phyloP scores from a whole-genome alignment of 2,888 invertebrate species.

The Hydropsyche betteni region DNA sequence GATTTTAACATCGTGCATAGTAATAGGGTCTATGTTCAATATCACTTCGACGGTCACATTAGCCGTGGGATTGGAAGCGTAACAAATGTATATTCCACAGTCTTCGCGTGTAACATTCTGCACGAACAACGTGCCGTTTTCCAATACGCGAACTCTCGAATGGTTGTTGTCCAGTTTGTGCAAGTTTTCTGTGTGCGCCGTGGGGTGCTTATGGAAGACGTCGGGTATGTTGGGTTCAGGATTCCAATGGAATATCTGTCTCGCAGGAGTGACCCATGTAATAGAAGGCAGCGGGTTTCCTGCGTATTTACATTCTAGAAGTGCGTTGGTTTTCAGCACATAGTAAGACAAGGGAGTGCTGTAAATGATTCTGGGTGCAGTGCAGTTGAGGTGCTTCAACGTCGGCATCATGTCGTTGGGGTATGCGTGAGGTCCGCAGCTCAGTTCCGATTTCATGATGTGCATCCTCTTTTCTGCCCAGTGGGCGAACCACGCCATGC shows the following conservation, averaged over 20 bases:
- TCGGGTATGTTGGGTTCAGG: slow-evolving; percentile 75
- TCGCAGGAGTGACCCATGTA: slow-evolving; percentile 85
- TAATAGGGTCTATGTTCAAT: slow-evolving; percentile 85
- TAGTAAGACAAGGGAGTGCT: slow-evolving; percentile 72
- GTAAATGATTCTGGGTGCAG: slow-evolving; percentile 69
- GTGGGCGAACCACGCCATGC: slow-evolving; percentile 79
- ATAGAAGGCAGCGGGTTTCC: slow-evolving; percentile 83
- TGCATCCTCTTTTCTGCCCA: slow-evolving; percentile 68
- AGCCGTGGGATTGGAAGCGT: slow-evolving; percentile 84
- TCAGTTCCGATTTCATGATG: slow-evolving; percentile 68
- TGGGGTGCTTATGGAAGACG: slow-evolving; percentile 73
- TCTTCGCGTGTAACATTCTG: slow-evolving; percentile 77
- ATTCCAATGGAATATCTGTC: slow-evolving; percentile 79
- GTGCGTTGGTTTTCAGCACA: slow-evolving; percentile 71
- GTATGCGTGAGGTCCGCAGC: slow-evolving; percentile 72
- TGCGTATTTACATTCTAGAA: slow-evolving; percentile 79
- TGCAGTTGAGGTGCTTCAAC: slow-evolving; percentile 77
- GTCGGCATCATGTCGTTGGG: slow-evolving; percentile 75
- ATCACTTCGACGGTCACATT: slow-evolving; percentile 79
- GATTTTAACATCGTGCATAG: slow-evolving; percentile 84
- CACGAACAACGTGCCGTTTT: slow-evolving; percentile 83
- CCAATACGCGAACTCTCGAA: slow-evolving; percentile 72
- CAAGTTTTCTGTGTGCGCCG: slow-evolving; percentile 67
- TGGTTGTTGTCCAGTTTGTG: slow-evolving; percentile 61
- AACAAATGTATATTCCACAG: slow-evolving; percentile 86